These are phyloP conservation scores for Ganaspis sp. DNA, from an alignment of 1,140 invertebrate species.

Conservation along the genomic window DNA sequence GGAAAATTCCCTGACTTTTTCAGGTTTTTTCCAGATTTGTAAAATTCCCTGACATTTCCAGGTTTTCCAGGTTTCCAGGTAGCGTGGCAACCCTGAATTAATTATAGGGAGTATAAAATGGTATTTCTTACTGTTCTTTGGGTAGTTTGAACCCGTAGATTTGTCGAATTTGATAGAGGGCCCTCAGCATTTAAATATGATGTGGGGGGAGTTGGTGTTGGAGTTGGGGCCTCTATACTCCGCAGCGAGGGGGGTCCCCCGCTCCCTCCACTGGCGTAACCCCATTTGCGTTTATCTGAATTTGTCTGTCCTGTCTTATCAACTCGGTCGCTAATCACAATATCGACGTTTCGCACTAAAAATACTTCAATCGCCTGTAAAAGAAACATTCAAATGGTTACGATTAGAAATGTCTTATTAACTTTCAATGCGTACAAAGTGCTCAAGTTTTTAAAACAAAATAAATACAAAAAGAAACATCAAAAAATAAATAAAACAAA, in stretches of 20 bases:
- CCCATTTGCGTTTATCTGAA: conserved; percentile 69
- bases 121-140: conserved; percentile 72
- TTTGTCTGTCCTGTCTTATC: conserved; percentile 63
- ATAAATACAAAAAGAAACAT: too few relatives aligned
- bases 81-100: too few relatives aligned
- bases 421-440: too few relatives aligned
- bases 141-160: conserved; percentile 70
- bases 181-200: conserved; percentile 72
- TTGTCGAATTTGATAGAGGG: conserved; percentile 70
- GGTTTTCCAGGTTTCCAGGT: too few relatives aligned
- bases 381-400: conserved; percentile 37
- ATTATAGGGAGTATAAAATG: background rate
- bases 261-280: conserved; percentile 71
- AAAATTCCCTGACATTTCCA: too few relatives aligned
- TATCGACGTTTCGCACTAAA: conserved; percentile 77
- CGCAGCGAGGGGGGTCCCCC: conserved; percentile 70
- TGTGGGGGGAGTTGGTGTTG: conserved; percentile 72
- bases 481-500: too few relatives aligned
- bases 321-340: conserved; percentile 78
- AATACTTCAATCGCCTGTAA: conserved; percentile 79
- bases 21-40: too few relatives aligned
- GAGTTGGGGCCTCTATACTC: conserved; percentile 70
- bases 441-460: too few relatives aligned
- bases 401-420: too few relatives aligned
- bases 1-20: too few relatives aligned